phyloP scores from a whole-genome alignment of 2,888 invertebrate genomes.

The Orthonychiurus folsomi region DNA sequence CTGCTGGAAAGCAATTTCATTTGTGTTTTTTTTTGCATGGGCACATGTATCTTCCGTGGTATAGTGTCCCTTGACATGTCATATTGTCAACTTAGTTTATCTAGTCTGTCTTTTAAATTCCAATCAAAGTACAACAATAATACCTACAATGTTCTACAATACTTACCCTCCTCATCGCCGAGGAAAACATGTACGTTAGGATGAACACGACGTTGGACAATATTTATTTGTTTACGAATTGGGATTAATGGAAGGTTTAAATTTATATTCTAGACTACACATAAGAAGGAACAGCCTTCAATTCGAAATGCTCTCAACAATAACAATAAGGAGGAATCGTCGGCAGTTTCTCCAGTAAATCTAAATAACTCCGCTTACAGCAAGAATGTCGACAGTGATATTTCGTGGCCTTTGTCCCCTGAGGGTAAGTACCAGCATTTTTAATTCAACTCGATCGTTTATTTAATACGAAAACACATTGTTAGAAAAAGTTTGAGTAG shows the following conservation, averaged over 20 bases:
- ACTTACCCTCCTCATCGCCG: slow-evolving; percentile 38
- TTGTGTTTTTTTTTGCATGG: too few species aligned
- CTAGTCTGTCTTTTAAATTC: background rate
- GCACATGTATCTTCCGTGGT: too few species aligned
- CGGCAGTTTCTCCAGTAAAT: slow-evolving; percentile 20
- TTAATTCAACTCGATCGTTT: too few species aligned
- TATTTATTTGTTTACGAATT: too few species aligned
- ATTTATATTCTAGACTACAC: slow-evolving; percentile 27
- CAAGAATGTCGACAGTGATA: slow-evolving; percentile 37
- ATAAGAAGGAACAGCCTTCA: slow-evolving; percentile 32
- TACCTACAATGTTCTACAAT: slow-evolving; percentile 36
- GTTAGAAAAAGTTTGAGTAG: too few species aligned
- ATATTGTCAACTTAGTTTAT: background rate
- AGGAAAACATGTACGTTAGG: slow-evolving; percentile 12
- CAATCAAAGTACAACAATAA: background rate
- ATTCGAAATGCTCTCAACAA: slow-evolving; percentile 19
- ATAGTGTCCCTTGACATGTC: background rate
- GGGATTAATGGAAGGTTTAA: slow-evolving; percentile 7
- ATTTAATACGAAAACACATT: too few species aligned
- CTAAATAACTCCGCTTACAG: slow-evolving; percentile 25
- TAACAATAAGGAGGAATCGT: slow-evolving; percentile 29
- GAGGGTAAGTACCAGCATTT: slow-evolving; percentile 36
- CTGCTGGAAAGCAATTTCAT: too few species aligned
- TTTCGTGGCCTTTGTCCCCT: slow-evolving; percentile 39
- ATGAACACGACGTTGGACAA: too few species aligned